phyloP scores from a whole-genome alignment of 2,888 invertebrate genomes.

The Apamea anceps region DNA sequence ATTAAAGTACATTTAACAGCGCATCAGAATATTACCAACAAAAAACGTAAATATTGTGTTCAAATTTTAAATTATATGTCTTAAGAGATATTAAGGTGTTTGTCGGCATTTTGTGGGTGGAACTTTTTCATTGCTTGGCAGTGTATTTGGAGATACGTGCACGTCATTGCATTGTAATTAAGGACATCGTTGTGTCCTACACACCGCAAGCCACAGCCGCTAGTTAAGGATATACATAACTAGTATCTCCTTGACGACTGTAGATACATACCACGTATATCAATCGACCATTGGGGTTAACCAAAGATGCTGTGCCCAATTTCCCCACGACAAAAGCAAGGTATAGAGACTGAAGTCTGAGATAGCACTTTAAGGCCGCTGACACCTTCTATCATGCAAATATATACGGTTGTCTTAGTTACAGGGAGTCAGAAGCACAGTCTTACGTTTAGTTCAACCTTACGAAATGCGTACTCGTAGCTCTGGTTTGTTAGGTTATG shows the following conservation, averaged over 20 bases:
- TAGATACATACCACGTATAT: background rate
- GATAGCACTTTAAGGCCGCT: constrained; percentile 22
- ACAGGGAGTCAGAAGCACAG: background rate
- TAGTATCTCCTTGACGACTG: background rate
- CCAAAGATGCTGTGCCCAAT: constrained; percentile 22
- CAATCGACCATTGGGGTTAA: constrained; percentile 4
- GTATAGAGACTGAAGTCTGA: constrained; percentile 4
- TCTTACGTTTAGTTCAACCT: background rate
- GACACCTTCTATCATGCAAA: constrained; percentile 46
- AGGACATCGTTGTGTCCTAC: constrained; percentile 20
- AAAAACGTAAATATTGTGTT: too few species aligned
- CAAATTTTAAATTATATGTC: too few species aligned
- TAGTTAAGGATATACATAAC: constrained; percentile 24
- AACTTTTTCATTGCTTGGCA: too few species aligned
- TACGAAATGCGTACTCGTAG: background rate
- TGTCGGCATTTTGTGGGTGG: too few species aligned
- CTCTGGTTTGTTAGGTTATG: background rate
- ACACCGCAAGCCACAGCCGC: constrained; percentile 34
- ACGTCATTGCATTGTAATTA: constrained; percentile 38
- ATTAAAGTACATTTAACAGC: too few species aligned
- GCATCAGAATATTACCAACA: too few species aligned
- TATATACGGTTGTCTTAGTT: constrained; percentile 31
- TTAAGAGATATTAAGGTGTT: too few species aligned
- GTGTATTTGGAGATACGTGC: constrained; percentile 1
- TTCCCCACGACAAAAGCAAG: constrained; percentile 23